Evolutionary conservation across 2,113 vertebrate species (phyloP), one percentile per base, ranked within the genome.

Genomic region (Hippolais icterina): DNA sequence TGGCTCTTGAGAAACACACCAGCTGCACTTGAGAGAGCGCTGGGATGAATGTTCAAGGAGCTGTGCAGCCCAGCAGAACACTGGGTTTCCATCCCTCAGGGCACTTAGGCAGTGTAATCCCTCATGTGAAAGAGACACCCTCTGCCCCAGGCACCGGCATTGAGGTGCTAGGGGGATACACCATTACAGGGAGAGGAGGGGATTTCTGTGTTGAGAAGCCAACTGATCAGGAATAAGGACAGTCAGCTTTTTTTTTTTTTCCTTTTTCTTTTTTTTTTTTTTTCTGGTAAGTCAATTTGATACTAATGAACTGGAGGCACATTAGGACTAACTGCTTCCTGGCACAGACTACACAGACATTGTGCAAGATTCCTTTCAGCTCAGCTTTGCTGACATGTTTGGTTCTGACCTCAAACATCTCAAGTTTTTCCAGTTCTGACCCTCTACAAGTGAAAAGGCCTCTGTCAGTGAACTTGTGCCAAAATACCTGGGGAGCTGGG

Each of bases 351-450:
- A 80, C 90, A 75, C 59, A 91, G 89, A 89, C 56, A 42, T 94
- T 96, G 94, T 95, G 89, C 87, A 97, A 96, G 72, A 94, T 46
- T 88, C 65, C 83, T 74, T 92, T 95, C 93, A 91, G 88, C 80
- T 92, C 83, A 89, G 83, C 87, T 85, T 91, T 93, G 76, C 91
- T 93, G 96, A 89, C 85, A 96, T 90, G 89, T 70, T 91, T 75
- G 41, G 5, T 93, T 93, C 53, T 88, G 81, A 92, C 94, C 83
- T 95, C 91, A 97, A 94, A 69, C 59, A 82, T 71, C 88, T 95
- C 94, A 92, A 94, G 95, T 86, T 96, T 83, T 94, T 96, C 94
- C 78, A 94, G 85, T 95, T 81, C 87, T 94, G 56, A 94, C 79
- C 56, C 69, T 83, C 60, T 83, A 29, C 68, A 50, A 96, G 84